Base-by-base conservation (phyloP, 2,797 vertebrate genomes). In the Amphiprion clarkii region DNA sequence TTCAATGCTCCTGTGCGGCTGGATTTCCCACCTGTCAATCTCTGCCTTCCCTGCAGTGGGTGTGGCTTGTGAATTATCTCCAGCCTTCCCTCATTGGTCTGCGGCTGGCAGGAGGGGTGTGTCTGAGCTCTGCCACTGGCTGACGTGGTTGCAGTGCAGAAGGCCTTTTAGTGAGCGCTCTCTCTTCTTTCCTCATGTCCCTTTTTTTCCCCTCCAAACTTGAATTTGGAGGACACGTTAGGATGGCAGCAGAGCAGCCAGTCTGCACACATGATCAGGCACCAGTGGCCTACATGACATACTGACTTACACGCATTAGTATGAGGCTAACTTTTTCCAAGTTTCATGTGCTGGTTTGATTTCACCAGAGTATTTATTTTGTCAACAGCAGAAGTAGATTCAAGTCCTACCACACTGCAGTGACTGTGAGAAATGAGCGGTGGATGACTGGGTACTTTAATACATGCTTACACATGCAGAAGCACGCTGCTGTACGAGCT, bases 31-130 rank as follows among this genome's bases (percentile, higher is more conserved):
- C 81, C 80, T 84, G 89, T 88, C 87, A 85, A 81, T 91, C 89
- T 82, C 44, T 81, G 83, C 74, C 73, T 87, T 85, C 83, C 71
- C 88, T 92, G 90, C 90, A 91, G 87, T 92, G 87, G 89, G 88
- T 71, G 90, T 81, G 86, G 82, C 76, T 59, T 88, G 56, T 55
- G 78, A 80, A 73, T 31, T 1, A 60, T 71, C 76, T 76, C 56
- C 14, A 42, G 75, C 29, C 54, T 63, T 36, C 75, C 36, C 67
- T 84, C 71, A 87, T 87, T 92, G 87, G 89, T 61, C 60, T 66
- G n/a, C 13, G 1, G 27, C 65, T 42, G 79, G 48, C 59, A 74
- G 73, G 58, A 76, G 81, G 82, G 74, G 74, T 4, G 72, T 83
- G 71, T 70, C 73, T 71, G 55, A 70, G 76, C 73, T n/a, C 52